Conservation (phyloP, 2,797 vertebrate genomes). For the Cyclura pinguis region DNA sequence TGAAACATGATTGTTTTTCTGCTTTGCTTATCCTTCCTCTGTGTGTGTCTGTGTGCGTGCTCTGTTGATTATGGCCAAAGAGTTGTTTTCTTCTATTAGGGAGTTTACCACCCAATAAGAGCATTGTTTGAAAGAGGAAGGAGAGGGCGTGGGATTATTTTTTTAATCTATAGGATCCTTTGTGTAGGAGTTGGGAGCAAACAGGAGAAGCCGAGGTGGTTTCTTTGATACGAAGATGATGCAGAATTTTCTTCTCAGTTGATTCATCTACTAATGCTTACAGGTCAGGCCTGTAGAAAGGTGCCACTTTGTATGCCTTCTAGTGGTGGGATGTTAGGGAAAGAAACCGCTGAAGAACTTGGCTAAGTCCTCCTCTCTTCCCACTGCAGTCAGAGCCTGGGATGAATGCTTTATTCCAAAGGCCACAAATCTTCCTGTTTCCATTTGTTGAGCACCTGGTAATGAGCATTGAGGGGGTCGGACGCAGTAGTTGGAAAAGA, state of each 20-base stretch:
- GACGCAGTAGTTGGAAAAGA: background rate
- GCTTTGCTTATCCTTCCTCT: background rate
- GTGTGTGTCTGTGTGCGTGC: background rate
- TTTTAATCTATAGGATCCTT: background rate
- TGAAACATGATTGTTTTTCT: background rate
- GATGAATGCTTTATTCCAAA: background rate
- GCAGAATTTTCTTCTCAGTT: background rate
- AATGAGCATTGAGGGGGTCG: background rate
- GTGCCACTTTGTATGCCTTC: background rate
- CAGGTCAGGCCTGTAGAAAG: background rate
- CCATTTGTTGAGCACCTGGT: background rate
- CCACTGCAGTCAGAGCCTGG: too few relatives aligned
- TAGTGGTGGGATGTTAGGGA: background rate
- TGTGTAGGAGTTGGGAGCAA: background rate
- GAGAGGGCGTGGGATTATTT: slow-evolving; percentile 34
- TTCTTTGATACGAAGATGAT: background rate
- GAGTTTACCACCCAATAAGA: slow-evolving; percentile 1
- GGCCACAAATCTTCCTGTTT: background rate
- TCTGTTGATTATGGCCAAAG: slow-evolving; percentile 17
- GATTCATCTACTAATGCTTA: slow-evolving; percentile 34
- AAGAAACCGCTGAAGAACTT: background rate
- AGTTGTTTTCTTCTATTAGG: background rate
- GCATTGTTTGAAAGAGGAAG: background rate
- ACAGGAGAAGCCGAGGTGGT: slow-evolving; percentile 1
- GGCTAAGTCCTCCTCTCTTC: background rate